These are phyloP conservation scores for Palaemon carinicauda DNA, from an alignment of 1,140 invertebrate species.

Conservation along the genomic window DNA sequence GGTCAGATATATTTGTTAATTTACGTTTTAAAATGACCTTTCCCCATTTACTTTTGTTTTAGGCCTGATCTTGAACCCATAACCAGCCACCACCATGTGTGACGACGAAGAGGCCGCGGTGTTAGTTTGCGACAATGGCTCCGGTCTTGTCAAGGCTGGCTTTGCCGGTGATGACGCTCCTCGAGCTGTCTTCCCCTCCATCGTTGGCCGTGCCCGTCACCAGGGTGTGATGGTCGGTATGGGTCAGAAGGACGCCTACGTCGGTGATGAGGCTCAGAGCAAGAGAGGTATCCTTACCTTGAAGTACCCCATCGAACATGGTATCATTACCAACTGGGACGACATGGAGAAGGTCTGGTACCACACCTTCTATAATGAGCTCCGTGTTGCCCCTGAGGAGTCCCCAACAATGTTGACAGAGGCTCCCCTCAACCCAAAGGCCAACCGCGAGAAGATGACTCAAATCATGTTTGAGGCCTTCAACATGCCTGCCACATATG, in stretches of 20 bases:
- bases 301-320: conserved; percentile 94
- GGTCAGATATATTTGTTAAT: too few relatives aligned
- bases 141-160: conserved; percentile 75
- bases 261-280: conserved; percentile 92
- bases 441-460: too few relatives aligned
- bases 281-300: conserved; percentile 90
- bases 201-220: conserved; percentile 72
- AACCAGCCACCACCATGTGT: too few relatives aligned
- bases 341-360: conserved; percentile 99
- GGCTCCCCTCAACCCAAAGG: too few relatives aligned
- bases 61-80: too few relatives aligned
- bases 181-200: conserved; percentile 73
- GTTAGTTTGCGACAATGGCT: conserved; percentile 71
- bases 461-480: conserved; percentile 65
- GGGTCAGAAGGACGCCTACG: conserved; percentile 90
- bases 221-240: conserved; percentile 88
- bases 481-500: conserved; percentile 32
- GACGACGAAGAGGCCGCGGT: too few relatives aligned
- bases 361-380: conserved; percentile 93
- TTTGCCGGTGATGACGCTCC: conserved; percentile 75
- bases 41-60: too few relatives aligned
- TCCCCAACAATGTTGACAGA: conserved; percentile 70
- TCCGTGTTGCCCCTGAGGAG: conserved; percentile 92
- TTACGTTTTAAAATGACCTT: too few relatives aligned
- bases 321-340: conserved; percentile 96